A percentile compares a stretch with the other conserved stretches of the same genome.
Evolutionary conservation across 2,797 vertebrate genomes (phyloP).

Genomic region (Rhynchotus rufescens): DNA sequence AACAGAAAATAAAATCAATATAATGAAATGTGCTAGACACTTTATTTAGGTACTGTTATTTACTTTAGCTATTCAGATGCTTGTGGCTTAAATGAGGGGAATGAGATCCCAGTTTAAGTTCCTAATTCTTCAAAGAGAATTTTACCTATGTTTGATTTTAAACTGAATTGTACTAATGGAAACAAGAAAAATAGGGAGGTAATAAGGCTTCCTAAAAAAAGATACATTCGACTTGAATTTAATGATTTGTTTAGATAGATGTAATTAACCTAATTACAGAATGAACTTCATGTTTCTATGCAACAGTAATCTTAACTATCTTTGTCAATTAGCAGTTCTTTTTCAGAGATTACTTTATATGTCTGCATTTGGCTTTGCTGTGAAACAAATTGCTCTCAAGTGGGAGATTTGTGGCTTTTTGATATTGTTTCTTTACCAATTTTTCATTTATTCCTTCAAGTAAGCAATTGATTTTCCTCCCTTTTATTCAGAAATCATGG

Average conservation of each 20-base stretch:
- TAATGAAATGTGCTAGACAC: neutral
- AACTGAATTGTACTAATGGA: neutral
- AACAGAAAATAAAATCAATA: neutral
- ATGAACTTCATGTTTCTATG: neutral
- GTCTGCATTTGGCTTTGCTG: neutral
- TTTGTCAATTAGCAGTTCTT: neutral
- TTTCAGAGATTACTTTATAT: neutral
- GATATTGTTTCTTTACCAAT: fast-evolving
- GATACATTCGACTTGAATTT: neutral
- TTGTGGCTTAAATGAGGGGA: neutral
- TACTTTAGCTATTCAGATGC: neutral
- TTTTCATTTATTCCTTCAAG: neutral
- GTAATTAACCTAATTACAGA: neutral
- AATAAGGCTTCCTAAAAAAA: neutral
- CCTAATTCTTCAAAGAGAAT: neutral
- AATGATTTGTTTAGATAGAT: neutral
- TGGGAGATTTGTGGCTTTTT: neutral
- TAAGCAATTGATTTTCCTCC: neutral
- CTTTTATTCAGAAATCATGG: neutral
- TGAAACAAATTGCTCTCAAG: neutral
- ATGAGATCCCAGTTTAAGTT: neutral
- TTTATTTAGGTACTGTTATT: neutral
- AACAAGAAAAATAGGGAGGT: neutral
- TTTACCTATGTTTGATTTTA: neutral
- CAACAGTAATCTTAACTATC: neutral